phyloP scores from a whole-genome alignment of 2,888 invertebrate genomes.

The Lacanobia oleracea region DNA sequence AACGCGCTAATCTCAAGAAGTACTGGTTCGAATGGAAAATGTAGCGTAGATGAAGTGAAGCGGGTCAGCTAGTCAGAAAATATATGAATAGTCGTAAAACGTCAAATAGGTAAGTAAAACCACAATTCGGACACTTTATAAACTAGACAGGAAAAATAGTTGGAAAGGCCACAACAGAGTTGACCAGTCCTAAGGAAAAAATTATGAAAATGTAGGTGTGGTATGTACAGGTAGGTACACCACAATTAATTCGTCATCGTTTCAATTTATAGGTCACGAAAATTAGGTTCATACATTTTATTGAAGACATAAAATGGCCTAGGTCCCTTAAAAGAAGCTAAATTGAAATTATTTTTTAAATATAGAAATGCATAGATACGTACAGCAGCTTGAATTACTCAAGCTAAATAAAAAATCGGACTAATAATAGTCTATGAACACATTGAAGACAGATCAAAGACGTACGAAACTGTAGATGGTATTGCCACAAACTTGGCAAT shows the following conservation, averaged over 20 bases:
- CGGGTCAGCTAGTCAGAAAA: background rate
- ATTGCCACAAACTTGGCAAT: conserved; percentile 65
- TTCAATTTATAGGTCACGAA: background rate
- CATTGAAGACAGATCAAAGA: conserved; percentile 19
- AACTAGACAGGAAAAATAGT: background rate
- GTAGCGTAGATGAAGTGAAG: too few relatives aligned
- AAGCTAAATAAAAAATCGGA: background rate
- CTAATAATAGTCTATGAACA: conserved; percentile 2
- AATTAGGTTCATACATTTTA: too few relatives aligned
- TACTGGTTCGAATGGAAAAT: too few relatives aligned
- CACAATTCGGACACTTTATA: conserved; percentile 18
- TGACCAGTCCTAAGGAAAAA: conserved; percentile 1
- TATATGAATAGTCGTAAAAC: conserved; percentile 1
- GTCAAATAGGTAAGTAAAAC: conserved; percentile 2
- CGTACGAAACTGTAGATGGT: conserved; percentile 33
- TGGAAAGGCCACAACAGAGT: background rate
- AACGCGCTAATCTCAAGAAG: too few relatives aligned
- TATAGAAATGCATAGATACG: too few relatives aligned
- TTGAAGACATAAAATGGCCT: too few relatives aligned
- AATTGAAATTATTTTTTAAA: too few relatives aligned
- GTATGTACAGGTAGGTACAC: too few relatives aligned
- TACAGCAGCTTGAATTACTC: background rate
- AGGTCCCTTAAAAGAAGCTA: too few relatives aligned
- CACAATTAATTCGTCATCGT: too few relatives aligned
- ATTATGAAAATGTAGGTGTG: too few relatives aligned